Conservation (phyloP, 2,113 vertebrate species). For the Promerops cafer region DNA sequence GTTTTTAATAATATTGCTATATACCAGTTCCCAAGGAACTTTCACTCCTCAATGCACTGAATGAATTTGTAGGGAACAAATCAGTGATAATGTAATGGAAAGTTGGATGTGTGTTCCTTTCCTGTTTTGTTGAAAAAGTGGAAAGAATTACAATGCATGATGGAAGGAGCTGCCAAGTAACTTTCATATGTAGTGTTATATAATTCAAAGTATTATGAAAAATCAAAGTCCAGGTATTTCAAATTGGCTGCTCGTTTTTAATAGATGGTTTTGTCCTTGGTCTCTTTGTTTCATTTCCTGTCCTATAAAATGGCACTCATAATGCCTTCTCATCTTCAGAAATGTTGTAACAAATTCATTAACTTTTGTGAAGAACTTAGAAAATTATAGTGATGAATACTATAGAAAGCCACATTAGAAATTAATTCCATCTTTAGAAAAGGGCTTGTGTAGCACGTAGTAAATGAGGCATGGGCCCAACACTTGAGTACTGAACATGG, state of each 20-base stretch:
- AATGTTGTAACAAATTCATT: constrained; percentile 38
- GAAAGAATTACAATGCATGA: background rate
- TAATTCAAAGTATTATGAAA: background rate
- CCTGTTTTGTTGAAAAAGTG: background rate
- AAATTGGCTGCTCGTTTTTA: background rate
- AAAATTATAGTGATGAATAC: background rate
- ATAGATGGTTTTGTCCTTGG: background rate
- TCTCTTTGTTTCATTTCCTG: constrained; percentile 23
- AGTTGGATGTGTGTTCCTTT: background rate
- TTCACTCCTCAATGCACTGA: background rate
- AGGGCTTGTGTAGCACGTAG: background rate
- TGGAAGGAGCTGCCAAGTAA: background rate
- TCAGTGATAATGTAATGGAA: background rate
- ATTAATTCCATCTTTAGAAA: background rate
- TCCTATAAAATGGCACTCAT: background rate
- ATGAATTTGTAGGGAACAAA: background rate
- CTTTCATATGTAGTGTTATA: background rate
- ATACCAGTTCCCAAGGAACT: background rate
- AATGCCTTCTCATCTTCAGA: background rate
- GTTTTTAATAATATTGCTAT: background rate
- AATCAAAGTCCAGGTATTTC: background rate
- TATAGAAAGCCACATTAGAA: background rate
- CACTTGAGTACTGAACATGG: background rate
- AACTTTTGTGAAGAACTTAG: constrained; percentile 22
- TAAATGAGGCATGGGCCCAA: constrained; percentile 27